Evolutionary conservation across 37 sponge, comb jelly and placozoan species (phyloP), one percentile per base, ranked within the genome.

Genomic region (Geodia barretti): DNA sequence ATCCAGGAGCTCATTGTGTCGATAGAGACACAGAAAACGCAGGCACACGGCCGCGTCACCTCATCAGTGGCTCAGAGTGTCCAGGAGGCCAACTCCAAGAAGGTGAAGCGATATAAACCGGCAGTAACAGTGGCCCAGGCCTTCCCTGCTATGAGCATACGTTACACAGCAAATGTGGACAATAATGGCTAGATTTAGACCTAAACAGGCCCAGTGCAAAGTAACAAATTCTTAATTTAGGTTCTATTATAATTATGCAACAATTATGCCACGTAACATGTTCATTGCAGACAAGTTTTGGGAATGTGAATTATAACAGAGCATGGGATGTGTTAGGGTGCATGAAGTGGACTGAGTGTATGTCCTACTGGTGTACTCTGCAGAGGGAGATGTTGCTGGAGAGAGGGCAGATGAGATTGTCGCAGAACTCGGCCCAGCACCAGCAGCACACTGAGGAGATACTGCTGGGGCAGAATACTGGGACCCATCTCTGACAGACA

Each of bases 401-500:
- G 41, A 73, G 62, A 38, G 90, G 84, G 2, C 84, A 84, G 34
- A 37, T 89, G 17, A 62, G 80, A 39, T 20, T 80, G 70, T 76
- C 76, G 1, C 84, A 83, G 47, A 84, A 75, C 36, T 65, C 84
- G 7, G 37, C 30, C 17, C 28, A 24, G 9, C 80, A 84, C 34
- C 84, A 84, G 43, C 61, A 74, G 19, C 76, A 89, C 60, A 60
- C 4, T 1, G 79, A 77, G 26, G 84, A 89, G 78, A 75, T 89
- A 25, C 77, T 84, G 1, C 75, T 89, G 63, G n/a, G 90, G 90
- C 24, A 66, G 79, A 4, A 65, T 62, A 1, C 32, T 74, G 1
- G 90, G 90, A 62, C 90, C 90, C 38, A 58, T 89, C 47, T 84
- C 79, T 32, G 84, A 83, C 7, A 73, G 39, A 68, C 71, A 79